Evolutionary conservation across 2,888 invertebrate genomes (phyloP).

Genomic region (Temnothorax rugatulus): DNA sequence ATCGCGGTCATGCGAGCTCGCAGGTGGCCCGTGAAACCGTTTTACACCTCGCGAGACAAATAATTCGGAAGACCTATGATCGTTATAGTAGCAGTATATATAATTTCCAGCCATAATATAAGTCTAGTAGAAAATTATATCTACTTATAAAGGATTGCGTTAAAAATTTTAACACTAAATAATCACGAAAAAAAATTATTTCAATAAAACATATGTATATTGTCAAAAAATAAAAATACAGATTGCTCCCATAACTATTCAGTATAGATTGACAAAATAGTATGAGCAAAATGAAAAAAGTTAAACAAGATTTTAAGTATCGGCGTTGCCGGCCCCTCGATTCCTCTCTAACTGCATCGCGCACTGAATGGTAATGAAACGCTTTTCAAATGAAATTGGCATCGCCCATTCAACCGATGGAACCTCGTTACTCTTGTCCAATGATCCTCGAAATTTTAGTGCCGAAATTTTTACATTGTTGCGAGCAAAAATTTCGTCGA

Average conservation of each 20-base stretch:
- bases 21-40: conserved; percentile 45
- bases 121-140: neutral
- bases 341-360: neutral
- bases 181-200: neutral
- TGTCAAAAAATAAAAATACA: neutral
- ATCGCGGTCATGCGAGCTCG: conserved; percentile 24
- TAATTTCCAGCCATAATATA: neutral
- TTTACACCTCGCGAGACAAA: conserved; percentile 28
- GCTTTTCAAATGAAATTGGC: conserved; percentile 40
- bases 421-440: conserved; percentile 22
- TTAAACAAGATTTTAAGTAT: conserved; percentile 20
- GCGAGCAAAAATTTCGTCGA: neutral
- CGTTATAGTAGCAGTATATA: conserved; percentile 34
- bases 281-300: neutral
- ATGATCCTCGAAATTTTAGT: conserved; percentile 15
- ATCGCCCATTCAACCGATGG: conserved; percentile 10
- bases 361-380: conserved; percentile 25
- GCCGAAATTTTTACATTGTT: conserved; percentile 10
- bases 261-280: neutral
- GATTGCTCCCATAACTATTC: neutral
- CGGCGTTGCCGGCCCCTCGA: neutral
- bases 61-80: conserved; percentile 36
- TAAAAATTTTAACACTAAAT: neutral
- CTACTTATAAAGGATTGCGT: neutral
- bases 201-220: neutral